A percentile compares a stretch with the other conserved stretches of the same genome.
phyloP scores from a whole-genome alignment of 2,888 invertebrate species.

The Helobdella robusta region DNA sequence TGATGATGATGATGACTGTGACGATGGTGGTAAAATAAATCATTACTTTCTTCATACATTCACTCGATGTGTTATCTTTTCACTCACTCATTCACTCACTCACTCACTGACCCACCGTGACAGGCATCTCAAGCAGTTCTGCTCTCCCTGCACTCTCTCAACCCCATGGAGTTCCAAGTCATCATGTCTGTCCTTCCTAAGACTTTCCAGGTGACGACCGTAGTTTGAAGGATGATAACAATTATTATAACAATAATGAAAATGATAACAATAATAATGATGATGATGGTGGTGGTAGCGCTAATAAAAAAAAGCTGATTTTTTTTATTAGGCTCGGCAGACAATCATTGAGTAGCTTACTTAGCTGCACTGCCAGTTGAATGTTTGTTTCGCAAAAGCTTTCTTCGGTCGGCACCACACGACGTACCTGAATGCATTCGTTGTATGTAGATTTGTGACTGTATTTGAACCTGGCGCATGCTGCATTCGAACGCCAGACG shows the following conservation, averaged over 20 bases:
- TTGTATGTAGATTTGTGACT: no score
- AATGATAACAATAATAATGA: neutral
- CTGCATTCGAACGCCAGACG: no score
- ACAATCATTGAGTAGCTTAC: no score
- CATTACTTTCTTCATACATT: no score
- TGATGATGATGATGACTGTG: neutral
- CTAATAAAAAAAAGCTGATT: no score
- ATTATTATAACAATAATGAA: neutral
- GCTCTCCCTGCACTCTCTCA: constrained; percentile 77
- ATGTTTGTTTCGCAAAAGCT: no score
- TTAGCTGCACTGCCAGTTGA: no score
- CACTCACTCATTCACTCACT: neutral
- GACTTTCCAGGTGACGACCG: constrained; percentile 45
- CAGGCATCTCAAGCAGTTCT: constrained; percentile 57
- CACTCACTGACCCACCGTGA: constrained; percentile 28
- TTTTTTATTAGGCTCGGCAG: no score
- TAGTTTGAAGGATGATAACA: neutral
- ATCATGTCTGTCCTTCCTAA: constrained; percentile 54
- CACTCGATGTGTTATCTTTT: no score
- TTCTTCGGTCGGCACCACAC: no score
- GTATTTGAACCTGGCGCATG: no score
- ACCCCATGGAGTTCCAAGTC: constrained; percentile 77
- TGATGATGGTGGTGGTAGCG: neutral
- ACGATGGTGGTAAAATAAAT: neutral
- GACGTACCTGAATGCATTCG: no score